phyloP scores from a whole-genome alignment of 2,888 invertebrate species.

The Pyrrhia umbra region DNA sequence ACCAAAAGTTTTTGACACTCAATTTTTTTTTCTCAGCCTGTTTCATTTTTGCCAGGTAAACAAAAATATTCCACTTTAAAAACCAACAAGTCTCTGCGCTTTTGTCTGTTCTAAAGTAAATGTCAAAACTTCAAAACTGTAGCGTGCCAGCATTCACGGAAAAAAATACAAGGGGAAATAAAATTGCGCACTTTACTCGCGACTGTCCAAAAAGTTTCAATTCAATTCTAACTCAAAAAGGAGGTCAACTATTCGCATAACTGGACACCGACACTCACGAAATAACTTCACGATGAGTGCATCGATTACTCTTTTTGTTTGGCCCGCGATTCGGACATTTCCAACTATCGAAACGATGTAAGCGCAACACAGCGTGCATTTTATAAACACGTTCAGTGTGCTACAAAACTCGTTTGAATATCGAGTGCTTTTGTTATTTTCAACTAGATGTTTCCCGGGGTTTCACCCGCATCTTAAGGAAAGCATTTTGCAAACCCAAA shows the following conservation, averaged over 20 bases:
- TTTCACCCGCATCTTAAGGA: too few species aligned
- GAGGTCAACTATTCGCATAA: constrained; percentile 49
- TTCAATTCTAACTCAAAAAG: constrained; percentile 51
- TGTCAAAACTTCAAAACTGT: constrained; percentile 15
- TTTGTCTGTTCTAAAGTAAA: constrained; percentile 15
- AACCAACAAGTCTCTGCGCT: constrained; percentile 4
- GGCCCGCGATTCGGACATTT: constrained; percentile 14
- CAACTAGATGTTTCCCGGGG: too few species aligned
- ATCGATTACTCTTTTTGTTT: constrained; percentile 43
- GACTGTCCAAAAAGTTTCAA: constrained; percentile 31
- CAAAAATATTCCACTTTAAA: constrained; percentile 10
- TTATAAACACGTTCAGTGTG: constrained; percentile 12
- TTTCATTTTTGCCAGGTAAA: constrained; percentile 5
- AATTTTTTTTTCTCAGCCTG: too few species aligned
- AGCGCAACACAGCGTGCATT: constrained; percentile 13
- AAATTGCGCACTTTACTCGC: constrained; percentile 31
- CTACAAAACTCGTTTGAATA: constrained; percentile 2
- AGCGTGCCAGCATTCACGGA: constrained; percentile 5
- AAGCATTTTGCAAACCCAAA: too few species aligned
- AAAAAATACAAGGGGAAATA: constrained; percentile 26
- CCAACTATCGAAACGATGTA: constrained; percentile 28
- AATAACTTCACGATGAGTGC: constrained; percentile 51
- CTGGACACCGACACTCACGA: constrained; percentile 37
- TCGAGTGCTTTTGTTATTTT: neutral
- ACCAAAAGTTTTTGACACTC: too few species aligned